Percentiles rank a stretch among this genome's conserved stretches.
These are phyloP conservation scores for Cynodonichthys magdalenae DNA, from an alignment of 2,797 vertebrate species.

Conservation along the genomic window DNA sequence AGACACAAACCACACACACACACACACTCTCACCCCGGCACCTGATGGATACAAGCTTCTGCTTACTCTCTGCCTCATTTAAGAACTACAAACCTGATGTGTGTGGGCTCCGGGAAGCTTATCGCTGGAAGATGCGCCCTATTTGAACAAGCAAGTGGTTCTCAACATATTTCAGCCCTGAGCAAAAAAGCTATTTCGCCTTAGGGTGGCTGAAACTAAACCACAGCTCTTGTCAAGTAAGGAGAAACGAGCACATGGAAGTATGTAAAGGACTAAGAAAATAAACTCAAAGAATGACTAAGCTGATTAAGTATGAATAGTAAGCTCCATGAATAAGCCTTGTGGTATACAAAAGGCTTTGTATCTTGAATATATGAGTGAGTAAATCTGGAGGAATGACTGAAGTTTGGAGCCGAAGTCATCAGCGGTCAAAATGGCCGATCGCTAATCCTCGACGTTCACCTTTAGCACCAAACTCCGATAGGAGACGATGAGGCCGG, in stretches of 20 bases:
- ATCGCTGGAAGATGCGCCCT: conserved; percentile 38
- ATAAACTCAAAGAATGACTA: conserved; percentile 69
- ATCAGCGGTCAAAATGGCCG: conserved; percentile 56
- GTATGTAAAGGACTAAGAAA: conserved; percentile 56
- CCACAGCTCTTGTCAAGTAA: conserved; percentile 27
- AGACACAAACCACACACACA: conserved; percentile 54
- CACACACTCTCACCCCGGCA: conserved; percentile 45
- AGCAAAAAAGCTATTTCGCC: conserved; percentile 54
- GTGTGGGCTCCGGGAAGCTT: conserved; percentile 32
- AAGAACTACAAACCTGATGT: conserved; percentile 41
- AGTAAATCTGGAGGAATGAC: conserved; percentile 55
- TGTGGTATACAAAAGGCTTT: conserved; percentile 63
- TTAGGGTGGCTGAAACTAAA: conserved; percentile 37
- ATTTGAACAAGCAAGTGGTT: conserved; percentile 37
- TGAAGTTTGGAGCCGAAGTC: conserved; percentile 29
- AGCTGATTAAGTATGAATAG: conserved; percentile 73
- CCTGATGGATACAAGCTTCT: conserved; percentile 48
- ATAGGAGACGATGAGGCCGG: conserved; percentile 57
- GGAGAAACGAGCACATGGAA: conserved; percentile 51
- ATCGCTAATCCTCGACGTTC: conserved; percentile 52
- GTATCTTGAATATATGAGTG: conserved; percentile 61
- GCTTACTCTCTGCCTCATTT: conserved; percentile 56
- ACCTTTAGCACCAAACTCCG: conserved; percentile 52
- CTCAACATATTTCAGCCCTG: conserved; percentile 57
- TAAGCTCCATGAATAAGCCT: conserved; percentile 63